Percentiles rank a stretch among this genome's conserved stretches.
Conservation (phyloP, 2,888 invertebrate genomes). For the Cryptosula pallasiana region DNA sequence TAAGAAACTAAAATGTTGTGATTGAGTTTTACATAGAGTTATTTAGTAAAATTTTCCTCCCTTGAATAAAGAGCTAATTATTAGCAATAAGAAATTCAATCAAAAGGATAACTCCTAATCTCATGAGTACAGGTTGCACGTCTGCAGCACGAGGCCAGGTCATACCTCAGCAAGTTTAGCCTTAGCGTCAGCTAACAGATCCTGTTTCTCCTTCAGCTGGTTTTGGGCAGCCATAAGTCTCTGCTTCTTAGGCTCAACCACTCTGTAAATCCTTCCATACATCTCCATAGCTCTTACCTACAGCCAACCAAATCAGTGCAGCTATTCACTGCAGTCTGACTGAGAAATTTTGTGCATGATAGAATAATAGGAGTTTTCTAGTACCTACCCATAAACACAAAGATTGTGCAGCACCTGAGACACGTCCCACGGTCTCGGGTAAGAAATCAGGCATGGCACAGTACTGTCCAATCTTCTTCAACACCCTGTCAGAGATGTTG, state of each 20-base stretch:
- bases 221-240: slow-evolving; percentile 70
- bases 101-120: too few relatives aligned
- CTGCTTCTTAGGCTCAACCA: slow-evolving; percentile 79
- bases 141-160: too few relatives aligned
- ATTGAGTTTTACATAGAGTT: too few relatives aligned
- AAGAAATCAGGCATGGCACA: slow-evolving; percentile 77
- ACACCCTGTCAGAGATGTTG: slow-evolving; percentile 73
- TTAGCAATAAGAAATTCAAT: too few relatives aligned
- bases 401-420: slow-evolving; percentile 79
- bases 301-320: too few relatives aligned
- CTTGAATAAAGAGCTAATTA: too few relatives aligned
- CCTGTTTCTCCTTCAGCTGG: slow-evolving; percentile 73
- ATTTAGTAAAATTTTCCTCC: too few relatives aligned
- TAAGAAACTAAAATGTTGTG: too few relatives aligned
- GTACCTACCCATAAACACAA: slow-evolving; percentile 74
- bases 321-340: too few relatives aligned
- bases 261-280: slow-evolving; percentile 74
- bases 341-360: too few relatives aligned
- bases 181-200: slow-evolving; percentile 70
- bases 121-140: too few relatives aligned
- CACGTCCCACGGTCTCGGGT: slow-evolving; percentile 76
- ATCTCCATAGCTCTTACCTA: slow-evolving; percentile 73
- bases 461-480: slow-evolving; percentile 74
- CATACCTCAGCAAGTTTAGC: slow-evolving; percentile 66
- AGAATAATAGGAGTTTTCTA: too few relatives aligned